These are phyloP conservation scores for Helobdella robusta DNA, from an alignment of 2,888 invertebrate species.

Conservation along the genomic window DNA sequence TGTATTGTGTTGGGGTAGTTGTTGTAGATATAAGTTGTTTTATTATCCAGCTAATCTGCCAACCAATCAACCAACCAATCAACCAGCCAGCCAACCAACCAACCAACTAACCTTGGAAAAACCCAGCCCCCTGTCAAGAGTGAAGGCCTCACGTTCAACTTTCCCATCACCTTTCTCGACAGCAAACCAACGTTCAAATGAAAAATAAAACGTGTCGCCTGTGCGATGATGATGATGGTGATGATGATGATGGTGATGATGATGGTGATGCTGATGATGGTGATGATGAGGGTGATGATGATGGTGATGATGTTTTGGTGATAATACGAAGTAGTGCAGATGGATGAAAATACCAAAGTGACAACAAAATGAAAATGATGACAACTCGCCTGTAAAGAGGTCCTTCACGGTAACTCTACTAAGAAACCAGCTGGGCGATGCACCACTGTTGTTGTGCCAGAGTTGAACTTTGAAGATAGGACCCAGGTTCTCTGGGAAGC, in stretches of 20 bases:
- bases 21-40: no score
- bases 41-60: no score
- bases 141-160: slow-evolving; percentile 48
- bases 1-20: no score
- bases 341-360: no score
- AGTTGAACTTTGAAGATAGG: slow-evolving; percentile 47
- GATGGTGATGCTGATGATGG: no score
- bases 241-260: neutral
- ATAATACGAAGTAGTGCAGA: neutral
- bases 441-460: slow-evolving; percentile 50
- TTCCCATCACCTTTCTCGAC: slow-evolving; percentile 49
- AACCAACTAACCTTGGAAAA: slow-evolving; percentile 44
- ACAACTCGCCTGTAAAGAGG: slow-evolving; percentile 42
- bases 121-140: slow-evolving; percentile 40
- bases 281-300: no score
- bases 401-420: slow-evolving; percentile 47
- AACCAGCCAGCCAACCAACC: no score
- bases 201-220: slow-evolving; percentile 45
- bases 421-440: slow-evolving; percentile 49
- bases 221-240: slow-evolving; percentile 14
- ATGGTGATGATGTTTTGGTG: no score
- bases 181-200: slow-evolving; percentile 49
- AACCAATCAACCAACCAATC: no score
- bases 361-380: no score
- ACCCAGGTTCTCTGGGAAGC: slow-evolving; percentile 46